Conservation (phyloP, 2,113 vertebrate genomes). For the Tiliqua scincoides region DNA sequence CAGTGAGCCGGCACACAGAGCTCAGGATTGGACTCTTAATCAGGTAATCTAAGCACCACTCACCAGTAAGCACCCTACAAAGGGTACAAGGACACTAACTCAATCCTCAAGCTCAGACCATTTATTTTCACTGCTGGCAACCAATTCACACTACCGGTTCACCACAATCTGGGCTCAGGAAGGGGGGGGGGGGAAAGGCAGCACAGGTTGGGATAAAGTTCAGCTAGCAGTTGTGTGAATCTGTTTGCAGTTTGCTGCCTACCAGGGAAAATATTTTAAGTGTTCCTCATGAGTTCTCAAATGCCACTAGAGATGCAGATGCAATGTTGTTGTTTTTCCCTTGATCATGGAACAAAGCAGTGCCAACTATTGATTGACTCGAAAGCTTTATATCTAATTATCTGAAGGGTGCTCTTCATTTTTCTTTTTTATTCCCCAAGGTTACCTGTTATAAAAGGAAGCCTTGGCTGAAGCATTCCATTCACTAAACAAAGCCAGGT, state of each 20-base stretch:
- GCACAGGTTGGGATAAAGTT: neutral
- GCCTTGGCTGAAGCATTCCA: conserved; percentile 40
- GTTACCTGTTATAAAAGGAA: conserved; percentile 46
- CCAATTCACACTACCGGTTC: neutral
- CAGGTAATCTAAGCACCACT: neutral
- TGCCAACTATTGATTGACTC: conserved; percentile 22
- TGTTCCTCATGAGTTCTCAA: conserved; percentile 63
- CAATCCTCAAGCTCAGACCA: neutral
- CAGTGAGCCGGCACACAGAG: too few species aligned
- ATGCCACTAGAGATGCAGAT: conserved; percentile 67
- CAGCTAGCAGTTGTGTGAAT: too few species aligned
- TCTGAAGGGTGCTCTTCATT: conserved; percentile 48
- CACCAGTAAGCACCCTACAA: neutral
- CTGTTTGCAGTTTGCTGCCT: neutral
- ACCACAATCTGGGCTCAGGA: neutral
- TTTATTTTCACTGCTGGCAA: neutral
- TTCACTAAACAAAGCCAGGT: conserved; percentile 24
- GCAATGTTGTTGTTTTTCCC: conserved; percentile 38
- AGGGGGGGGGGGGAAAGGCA: neutral
- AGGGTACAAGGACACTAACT: neutral
- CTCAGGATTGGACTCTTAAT: too few species aligned
- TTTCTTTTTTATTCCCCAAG: conserved; percentile 58
- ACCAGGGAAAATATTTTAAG: conserved; percentile 50
- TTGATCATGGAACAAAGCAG: conserved; percentile 54
- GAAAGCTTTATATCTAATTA: conserved; percentile 37